Evolutionary conservation across 2,113 vertebrate genomes (phyloP), one percentile per base, ranked within the genome.

Genomic region (Formicarius rufipectus): DNA sequence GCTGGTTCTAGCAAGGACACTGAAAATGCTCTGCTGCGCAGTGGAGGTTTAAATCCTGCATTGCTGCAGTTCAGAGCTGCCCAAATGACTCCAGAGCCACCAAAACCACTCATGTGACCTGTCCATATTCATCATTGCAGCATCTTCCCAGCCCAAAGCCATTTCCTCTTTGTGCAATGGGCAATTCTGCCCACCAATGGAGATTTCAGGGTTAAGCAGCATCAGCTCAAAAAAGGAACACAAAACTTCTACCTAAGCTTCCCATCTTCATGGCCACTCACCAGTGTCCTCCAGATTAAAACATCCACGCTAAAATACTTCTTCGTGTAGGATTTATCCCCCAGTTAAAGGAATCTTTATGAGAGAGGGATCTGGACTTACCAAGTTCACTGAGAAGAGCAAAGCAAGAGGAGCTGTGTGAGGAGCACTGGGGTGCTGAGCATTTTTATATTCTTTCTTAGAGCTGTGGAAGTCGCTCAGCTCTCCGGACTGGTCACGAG

Each of bases 391-490:
- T 0, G 14, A 83, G 90, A 27, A 91, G 74, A 68, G 69, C 44
- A 55, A 91, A 18, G 5, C 78, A 30, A 82, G 84, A 78, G 78
- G 62, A 92, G 93, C 4, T 1, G 5, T 59, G 84, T 87, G 87
- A 78, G 85, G 42, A 90, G 49, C 0, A 0, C 23, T 1, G 12
- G 49, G 30, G 16, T 2, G 28, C 14, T 6, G 33, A 84, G 74
- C 2, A 3, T 77, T 95, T 97, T 95, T 97, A 97, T 97, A 96
- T 3, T 4, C 47, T 53, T 80, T 3, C 56, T 20, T 5, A 7
- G 66, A 50, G 44, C 18, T 1, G 10, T 44, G 95, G 93, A 78
- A 45, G n/a, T 6, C 14, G 23, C 4, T 40, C 20, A 31, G 44
- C 9, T 84, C 60, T 11, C 12, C 3, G 8, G 59, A 27, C 77